These are phyloP conservation scores for Hydropsyche tenuis DNA, from an alignment of 1,140 invertebrate genomes.

Conservation along the genomic window DNA sequence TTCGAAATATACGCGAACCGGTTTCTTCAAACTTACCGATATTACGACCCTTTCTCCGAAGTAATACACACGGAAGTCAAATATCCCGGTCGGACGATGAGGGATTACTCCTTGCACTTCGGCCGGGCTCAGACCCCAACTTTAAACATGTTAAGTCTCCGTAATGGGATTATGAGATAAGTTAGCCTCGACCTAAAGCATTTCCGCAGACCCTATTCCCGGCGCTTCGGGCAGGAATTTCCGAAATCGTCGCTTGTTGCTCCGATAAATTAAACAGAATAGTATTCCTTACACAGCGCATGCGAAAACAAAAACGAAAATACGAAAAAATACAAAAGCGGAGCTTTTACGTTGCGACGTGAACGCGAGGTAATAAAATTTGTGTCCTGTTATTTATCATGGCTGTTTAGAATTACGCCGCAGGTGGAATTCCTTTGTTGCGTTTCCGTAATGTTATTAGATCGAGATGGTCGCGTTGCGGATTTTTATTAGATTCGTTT, in stretches of 20 bases:
- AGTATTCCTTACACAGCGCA: too few species aligned
- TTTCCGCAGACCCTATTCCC: slow-evolving; percentile 3
- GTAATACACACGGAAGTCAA: too few species aligned
- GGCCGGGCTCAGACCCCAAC: not conserved
- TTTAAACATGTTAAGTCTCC: not conserved
- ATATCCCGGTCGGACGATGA: not conserved
- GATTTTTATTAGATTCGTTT: too few species aligned
- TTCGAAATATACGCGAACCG: too few species aligned
- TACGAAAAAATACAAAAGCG: not conserved
- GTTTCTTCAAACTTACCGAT: too few species aligned
- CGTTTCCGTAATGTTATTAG: too few species aligned
- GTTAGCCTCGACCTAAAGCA: slow-evolving; percentile 1
- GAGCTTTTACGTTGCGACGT: not conserved
- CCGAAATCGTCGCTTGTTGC: not conserved
- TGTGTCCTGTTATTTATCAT: slow-evolving; percentile 6
- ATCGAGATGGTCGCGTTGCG: too few species aligned
- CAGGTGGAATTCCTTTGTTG: too few species aligned
- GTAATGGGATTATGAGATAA: slow-evolving; percentile 22
- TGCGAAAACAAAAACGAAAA: too few species aligned
- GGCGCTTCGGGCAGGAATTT: not conserved
- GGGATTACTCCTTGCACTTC: not conserved
- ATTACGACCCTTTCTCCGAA: too few species aligned
- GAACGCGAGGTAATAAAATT: not conserved
- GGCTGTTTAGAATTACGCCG: not conserved
- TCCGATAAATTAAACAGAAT: not conserved